Percentiles rank a stretch among this genome's conserved stretches.
These are phyloP conservation scores for Drosophila setifemur DNA, from an alignment of 1,140 invertebrate genomes.

Conservation along the genomic window DNA sequence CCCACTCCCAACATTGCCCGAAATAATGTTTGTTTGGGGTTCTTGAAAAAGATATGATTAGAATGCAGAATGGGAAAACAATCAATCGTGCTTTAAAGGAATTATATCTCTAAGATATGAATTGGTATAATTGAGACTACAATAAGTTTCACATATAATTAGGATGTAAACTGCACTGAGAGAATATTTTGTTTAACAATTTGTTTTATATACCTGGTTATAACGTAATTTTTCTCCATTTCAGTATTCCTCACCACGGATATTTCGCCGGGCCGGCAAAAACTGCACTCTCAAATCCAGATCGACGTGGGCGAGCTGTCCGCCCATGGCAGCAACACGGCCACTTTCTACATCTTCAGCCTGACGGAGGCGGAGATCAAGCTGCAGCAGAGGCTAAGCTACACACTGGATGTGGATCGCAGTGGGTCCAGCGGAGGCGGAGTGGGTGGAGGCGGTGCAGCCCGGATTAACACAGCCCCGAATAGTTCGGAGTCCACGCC, in stretches of 20 bases:
- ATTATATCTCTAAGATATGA: background rate
- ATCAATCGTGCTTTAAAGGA: background rate
- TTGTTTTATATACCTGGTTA: background rate
- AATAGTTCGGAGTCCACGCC: constrained; percentile 71
- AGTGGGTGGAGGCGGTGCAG: background rate
- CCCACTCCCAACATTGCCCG: background rate
- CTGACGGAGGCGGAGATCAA: constrained; percentile 69
- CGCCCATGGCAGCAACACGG: constrained; percentile 62
- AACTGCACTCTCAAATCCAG: constrained; percentile 73
- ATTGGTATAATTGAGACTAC: background rate
- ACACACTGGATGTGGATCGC: constrained; percentile 67
- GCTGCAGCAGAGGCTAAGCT: constrained; percentile 72
- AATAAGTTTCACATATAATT: too few species aligned
- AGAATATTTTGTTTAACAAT: too few species aligned
- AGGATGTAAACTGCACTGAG: too few species aligned
- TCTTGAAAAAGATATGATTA: background rate
- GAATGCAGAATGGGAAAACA: background rate
- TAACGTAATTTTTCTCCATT: constrained; percentile 1
- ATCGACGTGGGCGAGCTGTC: constrained; percentile 78
- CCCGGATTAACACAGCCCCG: constrained; percentile 30
- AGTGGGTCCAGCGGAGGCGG: background rate
- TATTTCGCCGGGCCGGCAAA: constrained; percentile 62
- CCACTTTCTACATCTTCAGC: constrained; percentile 76
- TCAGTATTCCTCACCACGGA: constrained; percentile 81
- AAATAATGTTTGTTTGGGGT: constrained; percentile 1